Conservation (phyloP, 2,113 vertebrate species). For the Phasianus colchicus region DNA sequence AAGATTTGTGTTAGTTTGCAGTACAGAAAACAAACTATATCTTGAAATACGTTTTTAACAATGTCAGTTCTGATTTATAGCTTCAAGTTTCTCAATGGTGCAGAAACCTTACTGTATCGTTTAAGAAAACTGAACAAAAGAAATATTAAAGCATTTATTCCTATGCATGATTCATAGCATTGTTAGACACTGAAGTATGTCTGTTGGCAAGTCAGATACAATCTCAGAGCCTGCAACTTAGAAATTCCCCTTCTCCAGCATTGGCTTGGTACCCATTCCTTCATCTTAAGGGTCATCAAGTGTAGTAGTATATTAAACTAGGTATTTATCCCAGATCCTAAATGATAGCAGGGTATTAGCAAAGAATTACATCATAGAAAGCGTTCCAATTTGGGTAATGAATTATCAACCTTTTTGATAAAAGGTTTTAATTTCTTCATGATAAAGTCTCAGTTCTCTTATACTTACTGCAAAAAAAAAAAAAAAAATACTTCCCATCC, state of each 20-base stretch:
- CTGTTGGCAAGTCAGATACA: background rate
- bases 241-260: background rate
- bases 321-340: background rate
- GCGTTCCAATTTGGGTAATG: background rate
- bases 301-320: background rate
- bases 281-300: background rate
- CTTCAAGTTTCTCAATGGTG: background rate
- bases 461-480: background rate
- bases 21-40: background rate
- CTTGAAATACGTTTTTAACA: background rate
- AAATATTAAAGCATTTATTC: background rate
- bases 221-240: background rate
- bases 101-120: background rate
- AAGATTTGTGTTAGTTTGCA: background rate
- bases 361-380: background rate
- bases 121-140: background rate
- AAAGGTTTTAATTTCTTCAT: constrained; percentile 9
- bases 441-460: background rate
- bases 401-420: background rate
- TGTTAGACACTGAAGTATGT: background rate
- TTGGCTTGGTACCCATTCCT: background rate
- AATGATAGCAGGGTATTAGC: background rate
- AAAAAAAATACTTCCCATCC: background rate
- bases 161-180: background rate
- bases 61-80: background rate